Percentiles rank a stretch among this genome's conserved stretches.
Evolutionary conservation across 64 coral and sea anemone genomes (phyloP).

Genomic region (Montipora efflorescens): DNA sequence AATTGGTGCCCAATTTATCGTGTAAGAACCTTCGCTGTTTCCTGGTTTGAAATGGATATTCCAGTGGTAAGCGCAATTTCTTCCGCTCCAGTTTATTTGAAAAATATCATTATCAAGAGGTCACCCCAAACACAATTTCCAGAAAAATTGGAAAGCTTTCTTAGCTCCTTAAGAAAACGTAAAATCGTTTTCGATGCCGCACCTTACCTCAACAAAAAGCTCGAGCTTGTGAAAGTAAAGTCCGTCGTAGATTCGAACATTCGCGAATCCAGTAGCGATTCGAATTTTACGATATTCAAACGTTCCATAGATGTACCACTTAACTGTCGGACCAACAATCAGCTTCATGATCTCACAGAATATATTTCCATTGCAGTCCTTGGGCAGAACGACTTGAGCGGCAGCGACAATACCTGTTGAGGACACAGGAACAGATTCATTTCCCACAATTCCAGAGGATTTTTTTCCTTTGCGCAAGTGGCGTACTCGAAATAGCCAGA

Average conservation of each 20-base stretch:
- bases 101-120: no score
- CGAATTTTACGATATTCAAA: conserved; percentile 85
- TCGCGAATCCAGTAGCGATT: conserved; percentile 65
- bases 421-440: no score
- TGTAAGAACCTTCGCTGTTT: no score
- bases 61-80: no score
- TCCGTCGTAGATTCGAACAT: conserved; percentile 78
- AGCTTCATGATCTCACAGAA: conserved; percentile 89
- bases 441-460: no score
- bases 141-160: no score
- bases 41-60: no score
- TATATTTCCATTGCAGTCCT: conserved; percentile 90
- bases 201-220: conserved; percentile 80
- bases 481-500: no score
- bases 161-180: background rate
- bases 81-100: no score
- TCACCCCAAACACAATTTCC: no score
- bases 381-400: conserved; percentile 86
- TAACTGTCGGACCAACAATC: conserved; percentile 78
- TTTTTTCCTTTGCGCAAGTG: no score
- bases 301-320: conserved; percentile 77
- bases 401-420: conserved; percentile 69
- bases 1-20: no score
- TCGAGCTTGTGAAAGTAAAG: conserved; percentile 90
- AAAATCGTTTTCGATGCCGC: background rate